Conservation (phyloP, 2,888 invertebrate species). For the Acronicta aceris region DNA sequence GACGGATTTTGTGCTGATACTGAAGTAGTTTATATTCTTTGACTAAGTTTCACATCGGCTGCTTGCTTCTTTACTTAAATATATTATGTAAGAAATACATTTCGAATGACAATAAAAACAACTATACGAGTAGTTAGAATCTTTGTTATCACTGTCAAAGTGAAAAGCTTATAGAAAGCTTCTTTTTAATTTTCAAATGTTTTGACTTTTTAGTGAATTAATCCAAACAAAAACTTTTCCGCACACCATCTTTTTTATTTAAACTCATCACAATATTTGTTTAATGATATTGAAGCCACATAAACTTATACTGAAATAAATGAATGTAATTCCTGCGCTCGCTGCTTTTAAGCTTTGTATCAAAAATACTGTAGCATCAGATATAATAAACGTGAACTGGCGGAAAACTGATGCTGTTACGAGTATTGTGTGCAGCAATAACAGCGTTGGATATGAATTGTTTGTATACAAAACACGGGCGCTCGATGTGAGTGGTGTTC, state of each 20-base stretch:
- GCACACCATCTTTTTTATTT: slow-evolving; percentile 8
- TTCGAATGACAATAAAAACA: slow-evolving; percentile 37
- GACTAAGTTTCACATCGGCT: not conserved
- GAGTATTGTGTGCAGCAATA: slow-evolving; percentile 27
- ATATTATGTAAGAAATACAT: slow-evolving; percentile 29
- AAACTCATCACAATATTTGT: slow-evolving; percentile 19
- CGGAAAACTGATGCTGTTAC: slow-evolving; percentile 9
- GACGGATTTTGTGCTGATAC: slow-evolving; percentile 18
- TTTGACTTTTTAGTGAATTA: slow-evolving; percentile 20
- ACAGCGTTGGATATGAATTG: slow-evolving; percentile 26
- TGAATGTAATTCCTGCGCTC: slow-evolving; percentile 10
- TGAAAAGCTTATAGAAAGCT: not conserved
- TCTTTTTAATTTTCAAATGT: slow-evolving; percentile 38
- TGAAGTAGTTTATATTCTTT: slow-evolving; percentile 4
- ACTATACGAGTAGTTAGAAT: slow-evolving; percentile 43
- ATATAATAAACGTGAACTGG: slow-evolving; percentile 10
- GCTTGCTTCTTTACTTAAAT: slow-evolving; percentile 11
- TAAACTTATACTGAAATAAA: slow-evolving; percentile 8
- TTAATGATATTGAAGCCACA: slow-evolving; percentile 8
- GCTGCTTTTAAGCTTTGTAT: slow-evolving; percentile 25
- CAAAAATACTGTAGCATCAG: slow-evolving; percentile 17
- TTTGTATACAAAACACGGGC: slow-evolving; percentile 35
- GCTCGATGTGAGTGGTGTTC: slow-evolving; percentile 50
- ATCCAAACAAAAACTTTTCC: too few relatives aligned
- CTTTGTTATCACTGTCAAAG: slow-evolving; percentile 32